Percentiles rank a stretch among this genome's conserved stretches.
These are phyloP conservation scores for Microcebus griseorufus DNA, from an alignment of 2,113 vertebrate genomes.

Conservation along the genomic window DNA sequence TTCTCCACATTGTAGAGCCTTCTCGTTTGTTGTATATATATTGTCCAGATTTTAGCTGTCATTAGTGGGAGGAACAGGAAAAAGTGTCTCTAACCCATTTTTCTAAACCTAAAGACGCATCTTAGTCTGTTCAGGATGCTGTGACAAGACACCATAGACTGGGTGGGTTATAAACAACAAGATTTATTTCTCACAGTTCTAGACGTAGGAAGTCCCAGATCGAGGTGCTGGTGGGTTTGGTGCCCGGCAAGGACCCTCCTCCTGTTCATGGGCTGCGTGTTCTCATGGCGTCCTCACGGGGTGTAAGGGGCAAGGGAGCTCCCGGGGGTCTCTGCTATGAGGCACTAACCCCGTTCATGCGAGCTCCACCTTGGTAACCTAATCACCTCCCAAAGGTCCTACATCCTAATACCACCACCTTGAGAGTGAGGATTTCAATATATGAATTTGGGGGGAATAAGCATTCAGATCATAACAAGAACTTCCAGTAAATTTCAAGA, in stretches of 20 bases:
- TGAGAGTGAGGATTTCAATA: not conserved
- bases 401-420: not conserved
- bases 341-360: not conserved
- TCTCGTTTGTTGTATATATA: not conserved
- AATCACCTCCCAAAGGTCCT: not conserved
- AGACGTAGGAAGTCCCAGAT: not conserved
- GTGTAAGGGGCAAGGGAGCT: not conserved
- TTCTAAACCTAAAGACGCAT: not conserved
- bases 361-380: too few relatives aligned
- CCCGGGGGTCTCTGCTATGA: accelerated
- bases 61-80: not conserved
- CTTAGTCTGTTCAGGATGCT: not conserved
- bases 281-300: accelerated
- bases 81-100: not conserved
- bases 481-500: not conserved
- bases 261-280: not conserved
- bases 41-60: not conserved
- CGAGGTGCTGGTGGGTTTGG: not conserved
- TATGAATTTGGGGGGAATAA: not conserved
- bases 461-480: not conserved
- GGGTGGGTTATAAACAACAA: not conserved
- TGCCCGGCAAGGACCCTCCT: not conserved
- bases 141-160: too few relatives aligned
- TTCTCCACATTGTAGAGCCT: not conserved
- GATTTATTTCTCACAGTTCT: not conserved